Percentiles rank a stretch among this genome's conserved stretches.
These are phyloP conservation scores for Lepidocyrtinus sp. DNA, from an alignment of 2,888 invertebrate species.

Conservation along the genomic window DNA sequence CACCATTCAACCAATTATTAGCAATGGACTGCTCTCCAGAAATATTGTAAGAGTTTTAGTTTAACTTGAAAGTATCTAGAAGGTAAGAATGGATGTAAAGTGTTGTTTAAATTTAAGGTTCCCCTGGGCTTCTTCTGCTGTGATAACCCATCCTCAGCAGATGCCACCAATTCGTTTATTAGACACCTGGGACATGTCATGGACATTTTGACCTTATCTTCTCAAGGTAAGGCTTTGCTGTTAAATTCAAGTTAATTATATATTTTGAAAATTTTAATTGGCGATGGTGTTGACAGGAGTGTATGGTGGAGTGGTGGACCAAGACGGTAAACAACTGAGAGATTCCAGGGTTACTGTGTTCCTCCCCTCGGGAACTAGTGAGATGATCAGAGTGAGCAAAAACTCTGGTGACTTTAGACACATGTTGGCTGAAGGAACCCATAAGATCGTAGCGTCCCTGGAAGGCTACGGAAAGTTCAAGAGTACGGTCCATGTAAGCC, in stretches of 20 bases:
- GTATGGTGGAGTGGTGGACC: slow-evolving; percentile 81
- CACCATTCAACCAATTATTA: slow-evolving; percentile 27
- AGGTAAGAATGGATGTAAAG: not conserved
- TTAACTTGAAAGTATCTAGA: not conserved
- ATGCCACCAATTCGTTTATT: slow-evolving; percentile 60
- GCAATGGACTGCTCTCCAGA: slow-evolving; percentile 27
- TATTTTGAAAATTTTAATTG: not conserved
- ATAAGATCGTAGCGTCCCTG: slow-evolving; percentile 77
- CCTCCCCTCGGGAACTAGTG: slow-evolving; percentile 73
- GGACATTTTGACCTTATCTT: slow-evolving; percentile 58
- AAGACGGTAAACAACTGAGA: slow-evolving; percentile 78
- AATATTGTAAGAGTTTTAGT: slow-evolving; percentile 46
- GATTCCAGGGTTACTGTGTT: slow-evolving; percentile 82
- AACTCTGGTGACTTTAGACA: slow-evolving; percentile 83
- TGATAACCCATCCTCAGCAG: slow-evolving; percentile 59
- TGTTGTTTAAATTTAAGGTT: slow-evolving; percentile 45
- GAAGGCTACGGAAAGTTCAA: slow-evolving; percentile 77
- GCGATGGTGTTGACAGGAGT: slow-evolving; percentile 75
- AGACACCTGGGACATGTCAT: slow-evolving; percentile 64
- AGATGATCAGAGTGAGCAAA: slow-evolving; percentile 78
- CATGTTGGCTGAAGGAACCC: slow-evolving; percentile 80
- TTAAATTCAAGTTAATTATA: not conserved
- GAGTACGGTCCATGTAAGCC: slow-evolving; percentile 73
- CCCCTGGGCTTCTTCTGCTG: slow-evolving; percentile 67
- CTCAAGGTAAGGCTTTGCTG: slow-evolving; percentile 58